Conservation (phyloP, 2,797 vertebrate genomes). For the Emys orbicularis region DNA sequence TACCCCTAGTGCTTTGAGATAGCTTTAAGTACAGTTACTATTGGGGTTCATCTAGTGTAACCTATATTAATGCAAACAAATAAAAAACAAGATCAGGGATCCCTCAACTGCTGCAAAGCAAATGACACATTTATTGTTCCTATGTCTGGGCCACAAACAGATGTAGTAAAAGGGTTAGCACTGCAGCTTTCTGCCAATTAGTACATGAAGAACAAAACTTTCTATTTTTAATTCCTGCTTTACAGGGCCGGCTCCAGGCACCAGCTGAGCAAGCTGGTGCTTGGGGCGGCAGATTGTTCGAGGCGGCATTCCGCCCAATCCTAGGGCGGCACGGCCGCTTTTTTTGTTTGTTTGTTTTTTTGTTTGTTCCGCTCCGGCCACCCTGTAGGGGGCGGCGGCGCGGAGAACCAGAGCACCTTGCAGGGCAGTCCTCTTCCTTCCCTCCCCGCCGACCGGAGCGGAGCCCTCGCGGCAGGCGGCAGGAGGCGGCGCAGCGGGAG, state of each 20-base stretch:
- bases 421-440: too few relatives aligned
- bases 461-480: too few relatives aligned
- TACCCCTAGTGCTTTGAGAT: not conserved
- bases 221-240: conserved; percentile 61
- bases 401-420: too few relatives aligned
- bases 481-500: too few relatives aligned
- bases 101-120: conserved; percentile 37
- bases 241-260: not conserved
- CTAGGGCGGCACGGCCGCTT: too few relatives aligned
- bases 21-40: not conserved
- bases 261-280: too few relatives aligned
- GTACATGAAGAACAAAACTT: not conserved
- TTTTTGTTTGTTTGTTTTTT: too few relatives aligned
- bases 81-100: conserved; percentile 26
- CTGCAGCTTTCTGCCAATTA: conserved; percentile 40
- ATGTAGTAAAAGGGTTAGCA: conserved; percentile 17
- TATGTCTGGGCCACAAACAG: conserved; percentile 21
- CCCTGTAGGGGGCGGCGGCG: too few relatives aligned
- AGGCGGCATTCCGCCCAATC: too few relatives aligned
- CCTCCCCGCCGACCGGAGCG: too few relatives aligned
- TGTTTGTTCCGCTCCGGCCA: too few relatives aligned
- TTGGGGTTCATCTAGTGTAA: not conserved
- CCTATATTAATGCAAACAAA: conserved; percentile 21
- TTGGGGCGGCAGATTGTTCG: too few relatives aligned
- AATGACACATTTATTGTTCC: conserved; percentile 41